Conservation (phyloP, 2,113 vertebrate species). For the Chaetura pelagica region DNA sequence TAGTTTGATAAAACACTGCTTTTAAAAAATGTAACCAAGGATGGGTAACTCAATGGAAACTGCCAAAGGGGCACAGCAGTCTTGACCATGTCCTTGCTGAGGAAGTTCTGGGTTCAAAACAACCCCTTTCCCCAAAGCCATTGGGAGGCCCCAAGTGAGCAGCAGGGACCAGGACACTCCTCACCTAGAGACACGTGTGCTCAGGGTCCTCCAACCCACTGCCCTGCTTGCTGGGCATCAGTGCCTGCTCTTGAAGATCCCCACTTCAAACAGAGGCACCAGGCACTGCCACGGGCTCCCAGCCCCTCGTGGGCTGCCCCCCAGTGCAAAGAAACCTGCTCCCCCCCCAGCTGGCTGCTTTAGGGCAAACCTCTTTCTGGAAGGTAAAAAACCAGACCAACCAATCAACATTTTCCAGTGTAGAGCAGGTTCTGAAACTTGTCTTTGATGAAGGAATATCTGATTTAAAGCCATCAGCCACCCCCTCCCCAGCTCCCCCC, state of each 20-base stretch:
- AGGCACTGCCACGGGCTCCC: fast-evolving
- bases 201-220: neutral
- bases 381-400: neutral
- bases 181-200: fast-evolving
- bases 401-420: fast-evolving
- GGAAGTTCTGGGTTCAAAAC: neutral
- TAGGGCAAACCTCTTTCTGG: neutral
- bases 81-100: fast-evolving
- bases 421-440: neutral
- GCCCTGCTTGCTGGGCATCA: neutral
- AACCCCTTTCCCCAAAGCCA: too few relatives aligned
- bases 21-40: neutral
- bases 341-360: fast-evolving
- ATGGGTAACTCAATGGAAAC: fast-evolving
- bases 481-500: neutral
- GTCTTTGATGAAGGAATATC: neutral
- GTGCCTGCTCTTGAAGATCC: neutral
- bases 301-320: neutral
- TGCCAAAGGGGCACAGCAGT: fast-evolving
- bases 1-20: neutral
- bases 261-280: neutral
- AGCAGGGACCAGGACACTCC: fast-evolving
- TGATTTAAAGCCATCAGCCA: fast-evolving
- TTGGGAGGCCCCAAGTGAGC: neutral
- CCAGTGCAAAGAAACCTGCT: fast-evolving